Base-by-base conservation (phyloP, 2,113 vertebrate genomes). In the Microtus oregoni region DNA sequence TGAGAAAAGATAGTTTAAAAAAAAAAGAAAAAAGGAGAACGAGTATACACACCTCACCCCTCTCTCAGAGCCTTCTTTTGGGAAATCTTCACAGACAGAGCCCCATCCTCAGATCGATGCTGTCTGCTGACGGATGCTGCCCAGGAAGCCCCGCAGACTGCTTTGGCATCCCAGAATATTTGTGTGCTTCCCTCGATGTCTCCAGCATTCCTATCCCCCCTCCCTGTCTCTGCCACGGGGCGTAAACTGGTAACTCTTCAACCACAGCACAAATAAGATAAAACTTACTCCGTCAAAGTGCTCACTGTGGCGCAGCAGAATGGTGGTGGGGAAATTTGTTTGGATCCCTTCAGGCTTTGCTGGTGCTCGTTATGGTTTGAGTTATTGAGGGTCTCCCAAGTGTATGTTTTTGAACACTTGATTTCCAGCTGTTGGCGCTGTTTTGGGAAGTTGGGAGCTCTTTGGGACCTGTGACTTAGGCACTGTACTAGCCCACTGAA, bases 81-180 rank as follows among this genome's bases (percentile, higher is more conserved):
- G 3, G 81, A 94, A 68, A 38, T 5, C 11, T 50, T 11, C 92
- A 55, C 58, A 70, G 35, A 87, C 81, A 3, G 30, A 47, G 19
- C 73, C 63, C 2, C 3, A 75, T 88, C 90, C 94, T 0, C 0
- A 97, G 92, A 35, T 30, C 61, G 91, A 94, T 94, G 91, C 90
- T 94, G 85, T 70, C 93, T 61, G 95, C 95, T 89, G 90, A 94
- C 87, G 19, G 67, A n/a, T 0, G 12, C 94, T 95, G 96, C 90
- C 20, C 47, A 44, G 79, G 96, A 95, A 65, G 78, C 82, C 30
- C 30, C 38, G 68, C 79, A 94, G 92, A 94, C 96, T 96, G 91
- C 97, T 86, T 89, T 96, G 96, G 94, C 55, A 52, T 24, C 0
- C 7, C 78, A 61, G 96, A 92, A n/a, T 91, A 92, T 88, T 95